Conservation (phyloP, 2,113 vertebrate genomes). For the Rhinolophus sinicus region DNA sequence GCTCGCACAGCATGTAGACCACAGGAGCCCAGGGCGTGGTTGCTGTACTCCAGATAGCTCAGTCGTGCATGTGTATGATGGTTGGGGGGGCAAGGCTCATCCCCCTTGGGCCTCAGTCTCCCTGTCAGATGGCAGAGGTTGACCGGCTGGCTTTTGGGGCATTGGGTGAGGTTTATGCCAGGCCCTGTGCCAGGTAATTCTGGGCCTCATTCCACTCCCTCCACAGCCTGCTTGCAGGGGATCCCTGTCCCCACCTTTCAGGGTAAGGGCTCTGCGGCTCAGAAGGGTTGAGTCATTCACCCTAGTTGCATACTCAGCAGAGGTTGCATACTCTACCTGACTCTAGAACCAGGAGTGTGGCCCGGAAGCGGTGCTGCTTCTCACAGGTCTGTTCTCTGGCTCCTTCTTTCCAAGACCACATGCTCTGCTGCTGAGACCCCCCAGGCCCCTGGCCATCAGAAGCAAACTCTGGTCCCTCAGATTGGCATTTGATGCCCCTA, state of each 20-base stretch:
- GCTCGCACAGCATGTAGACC: background rate
- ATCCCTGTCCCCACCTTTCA: background rate
- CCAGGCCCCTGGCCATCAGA: background rate
- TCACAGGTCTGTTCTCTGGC: background rate
- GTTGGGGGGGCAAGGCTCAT: background rate
- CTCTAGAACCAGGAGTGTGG: background rate
- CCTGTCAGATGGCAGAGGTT: background rate
- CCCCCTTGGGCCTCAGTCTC: background rate
- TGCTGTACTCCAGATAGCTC: background rate
- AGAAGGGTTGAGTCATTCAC: background rate
- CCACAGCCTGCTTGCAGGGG: background rate
- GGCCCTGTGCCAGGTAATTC: background rate
- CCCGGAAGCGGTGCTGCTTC: background rate
- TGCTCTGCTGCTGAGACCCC: accelerated
- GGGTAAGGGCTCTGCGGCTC: background rate
- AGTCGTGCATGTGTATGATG: accelerated
- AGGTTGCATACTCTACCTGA: background rate
- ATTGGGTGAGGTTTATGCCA: too few species aligned
- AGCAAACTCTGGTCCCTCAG: background rate
- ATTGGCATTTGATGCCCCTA: background rate
- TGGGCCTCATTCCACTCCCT: background rate
- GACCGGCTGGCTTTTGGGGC: background rate
- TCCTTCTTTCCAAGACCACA: background rate
- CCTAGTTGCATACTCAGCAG: background rate
- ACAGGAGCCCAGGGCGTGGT: background rate